Percentiles rank a stretch among this genome's conserved stretches.
Evolutionary conservation across 1,140 invertebrate genomes (phyloP).

Genomic region (Thaumatotibia leucotreta): DNA sequence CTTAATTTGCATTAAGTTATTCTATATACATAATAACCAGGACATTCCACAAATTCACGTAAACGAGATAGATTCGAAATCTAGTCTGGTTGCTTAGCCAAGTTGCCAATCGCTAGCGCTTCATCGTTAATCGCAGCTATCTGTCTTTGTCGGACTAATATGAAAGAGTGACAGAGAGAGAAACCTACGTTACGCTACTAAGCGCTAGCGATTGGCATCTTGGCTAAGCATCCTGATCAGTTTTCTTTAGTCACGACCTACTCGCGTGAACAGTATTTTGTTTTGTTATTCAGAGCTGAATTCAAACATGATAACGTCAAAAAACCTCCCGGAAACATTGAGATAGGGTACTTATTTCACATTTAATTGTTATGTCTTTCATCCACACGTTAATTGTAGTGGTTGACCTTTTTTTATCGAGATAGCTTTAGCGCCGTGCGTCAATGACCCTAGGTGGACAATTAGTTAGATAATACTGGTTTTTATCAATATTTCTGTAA

Average conservation of each 20-base stretch:
- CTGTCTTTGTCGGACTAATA: too few species aligned
- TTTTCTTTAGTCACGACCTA: not conserved
- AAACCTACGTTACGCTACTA: too few species aligned
- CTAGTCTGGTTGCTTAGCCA: too few species aligned
- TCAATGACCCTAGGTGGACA: constrained; percentile 30
- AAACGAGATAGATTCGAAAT: too few species aligned
- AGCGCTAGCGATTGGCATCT: too few species aligned
- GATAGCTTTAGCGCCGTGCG: constrained; percentile 18
- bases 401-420: not conserved
- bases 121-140: too few species aligned
- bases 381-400: not conserved
- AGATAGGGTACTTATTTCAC: not conserved
- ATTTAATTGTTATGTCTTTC: not conserved
- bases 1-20: too few species aligned
- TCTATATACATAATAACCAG: too few species aligned
- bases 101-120: too few species aligned
- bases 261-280: not conserved
- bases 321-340: not conserved
- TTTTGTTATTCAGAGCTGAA: not conserved
- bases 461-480: constrained; percentile 27
- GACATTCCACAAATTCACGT: too few species aligned
- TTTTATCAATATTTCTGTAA: constrained; percentile 10
- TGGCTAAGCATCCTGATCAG: too few species aligned
- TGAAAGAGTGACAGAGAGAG: too few species aligned
- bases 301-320: not conserved